Conservation (phyloP, 2,113 vertebrate species). For the Hoplias malabaricus region DNA sequence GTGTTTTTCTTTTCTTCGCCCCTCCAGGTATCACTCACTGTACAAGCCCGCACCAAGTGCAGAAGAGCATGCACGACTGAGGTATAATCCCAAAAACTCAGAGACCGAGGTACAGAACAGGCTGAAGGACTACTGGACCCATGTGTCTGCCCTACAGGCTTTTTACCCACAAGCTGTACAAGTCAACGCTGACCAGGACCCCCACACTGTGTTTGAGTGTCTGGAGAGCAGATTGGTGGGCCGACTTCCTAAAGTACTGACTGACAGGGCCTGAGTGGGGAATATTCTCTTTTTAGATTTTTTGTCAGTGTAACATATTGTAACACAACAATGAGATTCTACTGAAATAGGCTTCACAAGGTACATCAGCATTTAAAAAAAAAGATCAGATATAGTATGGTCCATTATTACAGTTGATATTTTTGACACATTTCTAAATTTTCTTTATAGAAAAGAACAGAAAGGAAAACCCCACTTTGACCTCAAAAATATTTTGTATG, state of each 20-base stretch:
- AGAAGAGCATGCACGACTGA: slow-evolving; percentile 77
- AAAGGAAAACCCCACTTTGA: no score
- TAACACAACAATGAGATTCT: no score
- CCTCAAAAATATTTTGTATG: no score
- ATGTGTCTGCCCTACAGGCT: slow-evolving; percentile 61
- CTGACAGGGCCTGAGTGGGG: background rate
- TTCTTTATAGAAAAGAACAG: no score
- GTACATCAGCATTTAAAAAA: no score
- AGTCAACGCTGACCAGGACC: slow-evolving; percentile 86
- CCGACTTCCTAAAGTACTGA: slow-evolving; percentile 62
- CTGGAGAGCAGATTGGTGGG: slow-evolving; percentile 82
- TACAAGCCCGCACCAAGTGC: slow-evolving; percentile 77
- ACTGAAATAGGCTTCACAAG: no score
- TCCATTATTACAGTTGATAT: no score
- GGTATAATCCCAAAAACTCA: slow-evolving; percentile 73
- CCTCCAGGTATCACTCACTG: slow-evolving; percentile 79
- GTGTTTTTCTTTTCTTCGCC: slow-evolving; percentile 13
- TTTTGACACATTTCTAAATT: no score
- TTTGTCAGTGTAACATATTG: no score
- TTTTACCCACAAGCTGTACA: slow-evolving; percentile 73
- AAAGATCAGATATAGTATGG: no score
- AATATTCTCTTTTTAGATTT: background rate
- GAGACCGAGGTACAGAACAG: slow-evolving; percentile 62
- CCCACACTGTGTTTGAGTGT: slow-evolving; percentile 80
- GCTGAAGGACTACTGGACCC: slow-evolving; percentile 67